phyloP scores from a whole-genome alignment of 2,888 invertebrate genomes.

The Urechis unicinctus region DNA sequence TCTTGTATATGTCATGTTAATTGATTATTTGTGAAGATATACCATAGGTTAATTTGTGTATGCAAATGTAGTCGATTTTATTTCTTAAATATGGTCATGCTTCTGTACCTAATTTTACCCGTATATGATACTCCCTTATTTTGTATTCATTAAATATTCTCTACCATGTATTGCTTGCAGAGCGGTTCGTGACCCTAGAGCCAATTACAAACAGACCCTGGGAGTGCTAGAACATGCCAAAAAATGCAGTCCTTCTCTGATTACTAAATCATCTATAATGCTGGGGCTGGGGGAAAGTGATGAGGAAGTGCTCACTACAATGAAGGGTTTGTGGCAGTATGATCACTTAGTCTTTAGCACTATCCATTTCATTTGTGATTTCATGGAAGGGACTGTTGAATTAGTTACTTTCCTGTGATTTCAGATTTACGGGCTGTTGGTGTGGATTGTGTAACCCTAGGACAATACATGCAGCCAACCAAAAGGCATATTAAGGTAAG shows the following conservation, averaged over 20 bases:
- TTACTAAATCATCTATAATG: slow-evolving; percentile 99
- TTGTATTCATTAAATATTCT: not conserved
- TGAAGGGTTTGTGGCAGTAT: slow-evolving; percentile 66
- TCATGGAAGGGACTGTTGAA: too few species aligned
- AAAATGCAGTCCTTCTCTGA: slow-evolving; percentile 67
- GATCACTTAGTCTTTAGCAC: too few species aligned
- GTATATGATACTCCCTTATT: not conserved
- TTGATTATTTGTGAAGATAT: too few species aligned
- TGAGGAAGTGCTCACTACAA: slow-evolving; percentile 64
- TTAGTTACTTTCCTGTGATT: too few species aligned
- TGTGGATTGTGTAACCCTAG: slow-evolving; percentile 93
- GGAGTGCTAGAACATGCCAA: slow-evolving; percentile 77
- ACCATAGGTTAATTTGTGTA: too few species aligned
- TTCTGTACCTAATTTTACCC: not conserved
- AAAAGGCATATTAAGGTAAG: slow-evolving; percentile 78
- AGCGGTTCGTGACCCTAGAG: slow-evolving; percentile 86
- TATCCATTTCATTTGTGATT: not conserved
- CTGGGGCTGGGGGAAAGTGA: slow-evolving; percentile 68
- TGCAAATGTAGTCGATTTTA: not conserved
- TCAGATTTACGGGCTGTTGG: slow-evolving; percentile 69
- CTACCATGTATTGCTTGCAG: slow-evolving; percentile 23
- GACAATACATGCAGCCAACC: slow-evolving; percentile 99
- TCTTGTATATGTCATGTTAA: too few species aligned
- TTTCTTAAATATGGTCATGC: not conserved
- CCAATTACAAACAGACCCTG: slow-evolving; percentile 84